These are phyloP conservation scores for Taenaris catops DNA, from an alignment of 2,888 invertebrate species.

Conservation along the genomic window DNA sequence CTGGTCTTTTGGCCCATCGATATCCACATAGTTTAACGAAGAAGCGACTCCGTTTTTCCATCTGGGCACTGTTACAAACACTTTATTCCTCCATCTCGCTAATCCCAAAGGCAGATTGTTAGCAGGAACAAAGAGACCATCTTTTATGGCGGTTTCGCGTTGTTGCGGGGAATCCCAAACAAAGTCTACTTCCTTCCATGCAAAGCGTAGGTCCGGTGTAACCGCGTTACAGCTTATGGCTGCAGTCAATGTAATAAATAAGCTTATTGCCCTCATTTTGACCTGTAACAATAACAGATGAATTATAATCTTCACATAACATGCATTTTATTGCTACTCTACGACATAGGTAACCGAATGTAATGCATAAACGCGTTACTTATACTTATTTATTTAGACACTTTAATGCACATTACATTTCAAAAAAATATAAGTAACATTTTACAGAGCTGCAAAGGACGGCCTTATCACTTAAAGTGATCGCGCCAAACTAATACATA, in stretches of 20 bases:
- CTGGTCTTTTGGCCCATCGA: conserved; percentile 84
- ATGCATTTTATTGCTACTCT: too few species aligned
- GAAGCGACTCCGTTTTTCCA: conserved; percentile 87
- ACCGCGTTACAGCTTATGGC: conserved; percentile 52
- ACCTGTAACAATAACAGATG: conserved; percentile 28
- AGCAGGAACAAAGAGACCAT: conserved; percentile 79
- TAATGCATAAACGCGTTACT: too few species aligned
- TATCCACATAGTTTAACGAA: conserved; percentile 83
- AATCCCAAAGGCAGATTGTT: conserved; percentile 86
- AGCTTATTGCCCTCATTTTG: conserved; percentile 34
- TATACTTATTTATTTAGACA: too few species aligned
- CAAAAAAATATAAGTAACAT: too few species aligned
- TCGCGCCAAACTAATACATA: too few species aligned
- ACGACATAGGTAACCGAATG: too few species aligned
- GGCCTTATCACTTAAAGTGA: too few species aligned
- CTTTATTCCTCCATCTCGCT: conserved; percentile 85
- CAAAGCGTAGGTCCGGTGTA: conserved; percentile 81
- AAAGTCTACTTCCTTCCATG: conserved; percentile 85
- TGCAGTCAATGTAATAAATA: conserved; percentile 44
- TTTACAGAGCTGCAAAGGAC: too few species aligned
- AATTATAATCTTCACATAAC: too few species aligned
- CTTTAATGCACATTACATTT: too few species aligned
- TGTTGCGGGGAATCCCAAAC: conserved; percentile 82
- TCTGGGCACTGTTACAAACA: conserved; percentile 84
- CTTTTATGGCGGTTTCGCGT: conserved; percentile 80